Percentiles rank a stretch among this genome's conserved stretches.
phyloP scores from a whole-genome alignment of 2,888 invertebrate genomes.

The Stratiomys singularior region DNA sequence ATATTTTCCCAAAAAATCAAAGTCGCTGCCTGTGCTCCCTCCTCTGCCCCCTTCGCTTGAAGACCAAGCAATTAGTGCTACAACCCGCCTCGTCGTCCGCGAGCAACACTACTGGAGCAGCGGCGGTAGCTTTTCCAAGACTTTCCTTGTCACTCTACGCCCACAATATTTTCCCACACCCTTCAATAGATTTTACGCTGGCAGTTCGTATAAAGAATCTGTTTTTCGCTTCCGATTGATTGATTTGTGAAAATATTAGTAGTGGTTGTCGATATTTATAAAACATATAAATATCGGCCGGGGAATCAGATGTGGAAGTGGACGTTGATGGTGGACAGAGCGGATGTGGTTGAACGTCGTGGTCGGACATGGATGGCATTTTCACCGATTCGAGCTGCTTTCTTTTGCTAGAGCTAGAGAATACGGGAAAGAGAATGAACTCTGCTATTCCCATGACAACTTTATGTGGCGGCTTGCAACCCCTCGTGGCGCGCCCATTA shows the following conservation, averaged over 20 bases:
- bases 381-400: neutral
- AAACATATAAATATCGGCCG: neutral
- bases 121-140: too few species aligned
- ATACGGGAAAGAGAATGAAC: neutral
- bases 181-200: too few species aligned
- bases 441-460: neutral
- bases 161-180: too few species aligned
- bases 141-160: too few species aligned
- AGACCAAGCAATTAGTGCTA: too few species aligned
- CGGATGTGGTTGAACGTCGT: too few species aligned
- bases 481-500: conserved; percentile 12
- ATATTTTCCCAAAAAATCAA: conserved; percentile 1
- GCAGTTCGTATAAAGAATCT: neutral
- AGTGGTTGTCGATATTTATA: conserved; percentile 6
- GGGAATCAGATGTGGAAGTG: neutral
- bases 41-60: too few species aligned
- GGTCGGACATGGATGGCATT: too few species aligned
- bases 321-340: too few species aligned
- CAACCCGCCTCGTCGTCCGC: too few species aligned
- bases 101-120: too few species aligned
- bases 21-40: neutral
- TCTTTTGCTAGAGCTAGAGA: neutral
- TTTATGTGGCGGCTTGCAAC: neutral
- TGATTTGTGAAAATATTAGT: conserved; percentile 38
- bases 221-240: conserved; percentile 10